phyloP scores from a whole-genome alignment of 1,140 invertebrate genomes.

The Wiebesia pumilae region DNA sequence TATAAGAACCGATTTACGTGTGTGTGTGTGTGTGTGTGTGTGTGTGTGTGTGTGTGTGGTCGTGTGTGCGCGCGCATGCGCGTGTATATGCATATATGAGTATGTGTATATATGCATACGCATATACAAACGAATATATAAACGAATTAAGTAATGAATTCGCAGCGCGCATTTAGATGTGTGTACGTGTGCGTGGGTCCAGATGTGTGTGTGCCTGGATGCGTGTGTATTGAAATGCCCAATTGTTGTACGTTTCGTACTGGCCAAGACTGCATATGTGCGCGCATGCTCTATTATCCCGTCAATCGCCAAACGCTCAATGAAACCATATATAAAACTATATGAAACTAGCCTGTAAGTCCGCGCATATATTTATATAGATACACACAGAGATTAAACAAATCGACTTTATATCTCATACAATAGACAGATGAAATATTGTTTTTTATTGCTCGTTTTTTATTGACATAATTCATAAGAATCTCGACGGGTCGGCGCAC shows the following conservation, averaged over 20 bases:
- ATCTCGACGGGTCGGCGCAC: slow-evolving; percentile 12
- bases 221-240: slow-evolving; percentile 39
- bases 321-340: slow-evolving; percentile 41
- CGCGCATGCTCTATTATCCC: neutral
- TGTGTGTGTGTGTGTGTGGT: neutral
- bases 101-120: no score
- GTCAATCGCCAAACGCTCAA: slow-evolving; percentile 50
- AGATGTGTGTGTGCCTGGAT: neutral
- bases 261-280: neutral
- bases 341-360: slow-evolving; percentile 45
- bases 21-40: neutral
- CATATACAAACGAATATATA: no score
- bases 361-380: slow-evolving; percentile 48
- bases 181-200: no score
- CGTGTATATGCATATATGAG: no score
- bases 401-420: slow-evolving; percentile 41
- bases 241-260: slow-evolving; percentile 46
- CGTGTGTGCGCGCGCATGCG: no score
- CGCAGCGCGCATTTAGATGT: no score
- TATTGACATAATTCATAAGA: slow-evolving; percentile 42
- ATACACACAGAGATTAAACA: slow-evolving; percentile 32
- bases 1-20: neutral
- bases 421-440: slow-evolving; percentile 53
- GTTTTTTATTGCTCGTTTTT: slow-evolving; percentile 49
- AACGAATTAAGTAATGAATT: no score